A percentile compares a stretch with the other conserved stretches of the same genome.
Evolutionary conservation across 2,797 vertebrate species (phyloP).

Genomic region (Pelochelys cantorii): DNA sequence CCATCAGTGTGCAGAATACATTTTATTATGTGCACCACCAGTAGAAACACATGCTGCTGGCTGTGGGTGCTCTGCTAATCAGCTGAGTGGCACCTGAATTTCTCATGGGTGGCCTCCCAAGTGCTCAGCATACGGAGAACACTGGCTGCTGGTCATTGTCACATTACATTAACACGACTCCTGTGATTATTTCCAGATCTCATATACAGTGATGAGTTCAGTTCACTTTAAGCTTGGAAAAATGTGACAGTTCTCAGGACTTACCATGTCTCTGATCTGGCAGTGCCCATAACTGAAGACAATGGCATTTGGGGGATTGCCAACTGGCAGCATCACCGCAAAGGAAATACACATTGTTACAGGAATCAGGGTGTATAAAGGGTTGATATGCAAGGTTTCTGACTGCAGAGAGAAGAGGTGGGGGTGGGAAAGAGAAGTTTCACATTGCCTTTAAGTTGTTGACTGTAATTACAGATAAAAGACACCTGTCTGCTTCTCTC

Average conservation of each 20-base stretch:
- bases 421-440: neutral
- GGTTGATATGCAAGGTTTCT: conserved; percentile 94
- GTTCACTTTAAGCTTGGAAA: neutral
- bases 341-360: conserved; percentile 98
- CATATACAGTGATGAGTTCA: neutral
- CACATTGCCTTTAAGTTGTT: neutral
- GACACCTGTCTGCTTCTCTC: neutral
- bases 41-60: too few relatives aligned
- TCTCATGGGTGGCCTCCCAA: too few relatives aligned
- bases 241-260: neutral
- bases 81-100: too few relatives aligned
- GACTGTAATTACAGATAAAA: neutral
- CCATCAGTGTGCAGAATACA: too few relatives aligned
- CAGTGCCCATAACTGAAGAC: conserved; percentile 98
- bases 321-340: conserved; percentile 98
- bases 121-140: too few relatives aligned
- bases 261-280: conserved; percentile 98
- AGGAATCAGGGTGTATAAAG: conserved; percentile 95
- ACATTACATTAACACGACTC: neutral
- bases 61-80: too few relatives aligned
- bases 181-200: neutral
- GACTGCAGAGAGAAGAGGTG: conserved; percentile 82
- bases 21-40: too few relatives aligned
- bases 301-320: conserved; percentile 98
- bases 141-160: too few relatives aligned